Conservation (phyloP, 2,888 invertebrate species). For the Meta bourneti region DNA sequence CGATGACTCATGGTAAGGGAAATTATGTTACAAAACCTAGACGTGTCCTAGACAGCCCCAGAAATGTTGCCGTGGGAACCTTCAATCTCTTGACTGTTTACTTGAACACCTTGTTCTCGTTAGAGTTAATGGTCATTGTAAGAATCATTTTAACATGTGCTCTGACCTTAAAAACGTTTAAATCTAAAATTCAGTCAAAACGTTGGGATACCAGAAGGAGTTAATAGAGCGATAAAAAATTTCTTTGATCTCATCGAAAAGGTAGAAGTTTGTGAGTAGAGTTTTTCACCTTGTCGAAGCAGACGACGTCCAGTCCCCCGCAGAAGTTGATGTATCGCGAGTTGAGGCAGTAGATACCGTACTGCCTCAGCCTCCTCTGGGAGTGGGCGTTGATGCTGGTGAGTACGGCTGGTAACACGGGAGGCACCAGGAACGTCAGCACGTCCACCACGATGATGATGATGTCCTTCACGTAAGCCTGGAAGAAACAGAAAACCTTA, state of each 20-base stretch:
- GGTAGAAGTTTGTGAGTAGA: not conserved
- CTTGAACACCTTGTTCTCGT: no score
- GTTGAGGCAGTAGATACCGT: conserved; percentile 79
- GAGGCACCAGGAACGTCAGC: conserved; percentile 79
- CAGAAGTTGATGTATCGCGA: conserved; percentile 79
- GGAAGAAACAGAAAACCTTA: conserved; percentile 2
- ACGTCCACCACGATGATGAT: conserved; percentile 79
- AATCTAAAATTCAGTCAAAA: no score
- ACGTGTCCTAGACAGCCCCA: no score
- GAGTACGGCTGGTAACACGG: conserved; percentile 79
- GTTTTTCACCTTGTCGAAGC: conserved; percentile 80
- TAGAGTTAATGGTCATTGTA: no score
- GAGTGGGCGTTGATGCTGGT: conserved; percentile 79
- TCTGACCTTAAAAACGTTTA: no score
- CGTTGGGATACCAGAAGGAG: no score
- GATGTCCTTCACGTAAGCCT: conserved; percentile 78
- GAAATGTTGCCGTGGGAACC: no score
- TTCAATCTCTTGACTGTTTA: no score
- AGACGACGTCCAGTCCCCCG: conserved; percentile 79
- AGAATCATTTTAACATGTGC: no score
- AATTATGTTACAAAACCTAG: no score
- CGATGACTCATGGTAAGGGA: no score
- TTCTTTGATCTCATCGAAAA: not conserved
- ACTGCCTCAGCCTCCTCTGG: conserved; percentile 79
- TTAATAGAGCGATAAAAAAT: no score